phyloP scores from a whole-genome alignment of 2,797 vertebrate genomes.

The Hippoglossus hippoglossus region DNA sequence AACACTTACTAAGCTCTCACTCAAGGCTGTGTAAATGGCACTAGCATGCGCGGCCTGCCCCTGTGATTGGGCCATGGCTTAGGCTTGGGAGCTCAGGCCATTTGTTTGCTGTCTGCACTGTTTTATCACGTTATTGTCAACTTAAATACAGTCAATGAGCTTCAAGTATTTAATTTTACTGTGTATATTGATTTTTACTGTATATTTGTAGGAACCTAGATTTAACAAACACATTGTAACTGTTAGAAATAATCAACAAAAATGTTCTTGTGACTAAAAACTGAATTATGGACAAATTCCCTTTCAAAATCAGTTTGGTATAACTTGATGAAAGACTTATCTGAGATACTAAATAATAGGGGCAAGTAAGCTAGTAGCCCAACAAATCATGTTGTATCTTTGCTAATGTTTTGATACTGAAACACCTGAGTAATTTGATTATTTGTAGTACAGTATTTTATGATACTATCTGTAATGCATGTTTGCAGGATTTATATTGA shows the following conservation, averaged over 20 bases:
- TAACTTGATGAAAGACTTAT: not conserved
- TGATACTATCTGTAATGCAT: too few relatives aligned
- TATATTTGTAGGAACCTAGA: not conserved
- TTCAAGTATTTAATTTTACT: slow-evolving; percentile 31
- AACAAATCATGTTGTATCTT: not conserved
- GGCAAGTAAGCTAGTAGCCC: not conserved
- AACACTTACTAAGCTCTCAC: slow-evolving; percentile 45
- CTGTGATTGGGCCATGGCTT: slow-evolving; percentile 19
- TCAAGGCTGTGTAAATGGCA: slow-evolving; percentile 59
- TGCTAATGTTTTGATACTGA: too few relatives aligned
- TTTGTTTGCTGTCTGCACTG: slow-evolving; percentile 39
- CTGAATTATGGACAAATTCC: too few relatives aligned
- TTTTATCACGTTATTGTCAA: slow-evolving; percentile 26
- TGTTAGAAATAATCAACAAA: not conserved
- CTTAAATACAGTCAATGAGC: slow-evolving; percentile 21
- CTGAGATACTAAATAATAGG: not conserved
- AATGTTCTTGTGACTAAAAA: not conserved
- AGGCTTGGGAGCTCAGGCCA: slow-evolving; percentile 25
- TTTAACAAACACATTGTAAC: too few relatives aligned
- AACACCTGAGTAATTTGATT: too few relatives aligned
- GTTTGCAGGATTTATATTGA: too few relatives aligned
- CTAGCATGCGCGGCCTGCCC: slow-evolving; percentile 24
- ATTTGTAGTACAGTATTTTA: too few relatives aligned
- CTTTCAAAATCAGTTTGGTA: not conserved
- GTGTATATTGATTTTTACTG: slow-evolving; percentile 1